Base-by-base conservation (phyloP, 2,888 invertebrate genomes). In the Boloria euphrosyne region DNA sequence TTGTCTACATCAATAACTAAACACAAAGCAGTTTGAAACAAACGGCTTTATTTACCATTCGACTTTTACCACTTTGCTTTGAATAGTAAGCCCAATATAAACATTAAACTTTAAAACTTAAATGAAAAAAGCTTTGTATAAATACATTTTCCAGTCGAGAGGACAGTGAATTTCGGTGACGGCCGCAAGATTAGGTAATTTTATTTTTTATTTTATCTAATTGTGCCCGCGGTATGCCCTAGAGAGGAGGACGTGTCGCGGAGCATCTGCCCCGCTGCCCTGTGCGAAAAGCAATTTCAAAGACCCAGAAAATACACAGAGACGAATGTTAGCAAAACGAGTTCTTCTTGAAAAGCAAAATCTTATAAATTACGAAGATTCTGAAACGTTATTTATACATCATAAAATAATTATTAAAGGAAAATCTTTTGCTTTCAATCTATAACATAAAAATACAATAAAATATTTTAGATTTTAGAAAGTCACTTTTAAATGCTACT, bases 181-280 rank as follows among this genome's bases (percentile, higher is more conserved):
- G 71, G 72, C 67, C 72, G 44, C 44, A 76, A 77, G 80, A 81
- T 81, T 80, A 78, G 78, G 75, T 75, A 79, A 80, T 84, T 81
- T 78, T 81, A 85, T 86, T 79, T 84, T 86, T 83, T 86, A 80
- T 86, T 81, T 84, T 83, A 83, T 81, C 85, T 90, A 88, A 90
- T 90, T 88, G 86, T 84, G 79, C 81, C 79, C 79, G 80, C 78
- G 81, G 81, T 81, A 84, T 84, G 80, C 90, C 87, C 89, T 71
- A 80, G 89, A 85, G 90, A 88, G 84, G 85, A 86, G 79, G 84
- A 87, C 80, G 85, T 87, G 85, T 85, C 84, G 82, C 83, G 78
- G 80, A 80, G 79, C 79, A 80, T 78, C 80, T 78, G 76, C 76
- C 74, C 74, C 73, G 75, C 77, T 81, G 83, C 80, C 83, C 83